These are phyloP conservation scores for Nasonia longicornis DNA, from an alignment of 1,140 invertebrate species.

Conservation along the genomic window DNA sequence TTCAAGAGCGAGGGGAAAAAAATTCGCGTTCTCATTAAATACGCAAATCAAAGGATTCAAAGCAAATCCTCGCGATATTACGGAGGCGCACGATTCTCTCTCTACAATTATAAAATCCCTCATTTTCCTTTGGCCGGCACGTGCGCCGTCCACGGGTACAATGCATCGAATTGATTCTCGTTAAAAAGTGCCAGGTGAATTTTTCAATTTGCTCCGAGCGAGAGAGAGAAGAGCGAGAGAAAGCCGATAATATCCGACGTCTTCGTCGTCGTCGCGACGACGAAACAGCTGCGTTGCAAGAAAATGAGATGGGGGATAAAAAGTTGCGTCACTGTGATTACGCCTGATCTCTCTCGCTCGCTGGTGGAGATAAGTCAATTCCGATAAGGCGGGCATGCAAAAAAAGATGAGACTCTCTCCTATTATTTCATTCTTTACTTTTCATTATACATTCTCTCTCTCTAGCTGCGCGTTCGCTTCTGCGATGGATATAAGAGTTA, in stretches of 20 bases:
- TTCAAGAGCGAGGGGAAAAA: background rate
- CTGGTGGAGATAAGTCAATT: background rate
- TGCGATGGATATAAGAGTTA: background rate
- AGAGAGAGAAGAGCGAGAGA: background rate
- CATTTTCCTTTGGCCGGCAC: conserved; percentile 56
- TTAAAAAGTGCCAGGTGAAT: conserved; percentile 1
- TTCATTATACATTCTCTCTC: background rate
- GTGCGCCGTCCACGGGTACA: conserved; percentile 34
- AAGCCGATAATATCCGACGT: background rate
- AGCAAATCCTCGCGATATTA: background rate
- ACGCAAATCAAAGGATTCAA: conserved; percentile 3
- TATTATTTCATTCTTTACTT: conserved; percentile 34
- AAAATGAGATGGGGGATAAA: background rate
- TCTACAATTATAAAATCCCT: conserved; percentile 55
- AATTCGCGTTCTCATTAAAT: background rate
- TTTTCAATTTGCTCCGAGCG: conserved; percentile 12
- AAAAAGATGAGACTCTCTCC: background rate
- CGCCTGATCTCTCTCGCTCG: background rate
- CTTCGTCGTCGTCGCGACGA: no score
- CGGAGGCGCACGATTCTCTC: background rate
- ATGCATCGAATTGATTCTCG: background rate
- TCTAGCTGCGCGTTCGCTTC: no score
- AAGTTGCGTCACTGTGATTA: conserved; percentile 4
- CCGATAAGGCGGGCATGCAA: background rate
- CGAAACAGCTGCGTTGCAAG: background rate